Evolutionary conservation across 2,888 invertebrate species (phyloP), one percentile per base, ranked within the genome.

Genomic region (Callyntrura sp.): DNA sequence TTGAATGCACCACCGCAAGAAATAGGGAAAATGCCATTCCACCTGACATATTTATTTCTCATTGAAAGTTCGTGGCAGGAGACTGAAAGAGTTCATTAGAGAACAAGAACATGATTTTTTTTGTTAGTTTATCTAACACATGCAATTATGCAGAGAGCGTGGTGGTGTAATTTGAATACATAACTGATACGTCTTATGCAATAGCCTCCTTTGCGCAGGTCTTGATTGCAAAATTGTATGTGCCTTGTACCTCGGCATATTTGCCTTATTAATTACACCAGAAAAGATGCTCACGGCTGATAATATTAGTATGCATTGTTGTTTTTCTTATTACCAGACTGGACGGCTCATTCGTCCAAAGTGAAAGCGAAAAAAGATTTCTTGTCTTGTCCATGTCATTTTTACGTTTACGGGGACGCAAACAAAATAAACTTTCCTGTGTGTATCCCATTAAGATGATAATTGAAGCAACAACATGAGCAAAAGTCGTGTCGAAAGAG

Each of bases 1-100:
- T 65, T 73, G 73, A 55, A 76, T 51, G 55, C n/a, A 25, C 12
- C 23, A 20, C 20, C 45, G 45, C 2, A 35, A 48, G 45, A 9
- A 12, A 20, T 0, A 51, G 20, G 43, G 70, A 68, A 70, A 68
- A 51, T 51, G 48, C 51, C 35, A 60, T 51, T 76, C 25, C 60
- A 60, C 43, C 78, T 87, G 87, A 87, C 81, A 79, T 85, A 78
- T 87, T 87, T 87, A 87, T 87, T 87, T 81, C 57, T 35, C 45
- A 73, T 45, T 82, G 81, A 88, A 82, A 88, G 73, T 82, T 88
- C 82, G 55, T 88, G 87, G 81, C 81, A 88, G 55, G 28, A 79
- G 17, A 68, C 28, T 62, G 60, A 79, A 60, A 55, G 55, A 43
- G 85, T 86, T 86, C 85, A 85, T 85, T 85, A 76, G 43, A 23